These are phyloP conservation scores for Puffinus mauretanicus DNA, from an alignment of 2,113 vertebrate genomes.

Conservation along the genomic window DNA sequence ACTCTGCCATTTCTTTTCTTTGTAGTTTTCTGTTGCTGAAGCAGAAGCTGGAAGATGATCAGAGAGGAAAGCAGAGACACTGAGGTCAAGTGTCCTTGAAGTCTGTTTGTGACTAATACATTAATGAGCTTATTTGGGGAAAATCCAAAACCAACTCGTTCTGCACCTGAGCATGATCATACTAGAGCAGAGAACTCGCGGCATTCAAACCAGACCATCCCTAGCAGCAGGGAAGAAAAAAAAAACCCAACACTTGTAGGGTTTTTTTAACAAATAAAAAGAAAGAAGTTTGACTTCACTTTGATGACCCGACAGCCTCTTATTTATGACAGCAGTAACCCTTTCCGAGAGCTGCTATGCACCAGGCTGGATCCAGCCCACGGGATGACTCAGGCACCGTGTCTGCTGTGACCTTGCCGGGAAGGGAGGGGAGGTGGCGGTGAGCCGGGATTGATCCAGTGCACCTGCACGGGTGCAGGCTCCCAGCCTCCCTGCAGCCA, in stretches of 20 bases:
- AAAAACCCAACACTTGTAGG: background rate
- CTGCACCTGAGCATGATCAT: slow-evolving; percentile 44
- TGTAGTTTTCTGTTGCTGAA: slow-evolving; percentile 56
- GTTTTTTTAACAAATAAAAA: background rate
- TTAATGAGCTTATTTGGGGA: slow-evolving; percentile 54
- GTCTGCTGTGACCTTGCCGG: background rate
- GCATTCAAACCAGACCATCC: background rate
- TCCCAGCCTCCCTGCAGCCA: background rate
- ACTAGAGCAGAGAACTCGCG: background rate
- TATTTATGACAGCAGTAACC: background rate
- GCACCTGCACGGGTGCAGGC: background rate
- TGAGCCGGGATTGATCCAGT: background rate
- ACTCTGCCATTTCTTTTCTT: slow-evolving; percentile 52
- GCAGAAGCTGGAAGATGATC: slow-evolving; percentile 67
- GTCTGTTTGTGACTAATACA: slow-evolving; percentile 62
- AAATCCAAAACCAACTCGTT: slow-evolving; percentile 50
- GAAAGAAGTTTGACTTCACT: background rate
- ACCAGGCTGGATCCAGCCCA: background rate
- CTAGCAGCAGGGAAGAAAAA: background rate
- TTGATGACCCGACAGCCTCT: background rate
- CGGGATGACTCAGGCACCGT: background rate
- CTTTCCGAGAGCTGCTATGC: background rate
- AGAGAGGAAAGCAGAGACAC: slow-evolving; percentile 51
- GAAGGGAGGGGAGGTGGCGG: background rate
- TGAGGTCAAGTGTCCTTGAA: slow-evolving; percentile 64